A percentile compares a stretch with the other conserved stretches of the same genome.
These are phyloP conservation scores for Oithona nana DNA, from an alignment of 2,888 invertebrate genomes.

Conservation along the genomic window DNA sequence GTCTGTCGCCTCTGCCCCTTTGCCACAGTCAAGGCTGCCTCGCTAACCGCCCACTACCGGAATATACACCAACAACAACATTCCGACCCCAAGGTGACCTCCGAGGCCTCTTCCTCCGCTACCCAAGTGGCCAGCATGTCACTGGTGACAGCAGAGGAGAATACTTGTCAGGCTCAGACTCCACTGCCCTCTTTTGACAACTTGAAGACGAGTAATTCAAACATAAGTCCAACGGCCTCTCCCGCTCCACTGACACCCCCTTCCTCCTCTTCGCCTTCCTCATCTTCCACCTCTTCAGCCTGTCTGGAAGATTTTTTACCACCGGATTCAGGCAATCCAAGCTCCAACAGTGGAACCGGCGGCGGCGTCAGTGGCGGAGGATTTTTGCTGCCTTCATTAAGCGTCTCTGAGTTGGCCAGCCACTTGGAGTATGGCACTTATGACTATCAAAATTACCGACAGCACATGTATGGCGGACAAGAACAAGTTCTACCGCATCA, in stretches of 20 bases:
- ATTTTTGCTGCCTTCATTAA: background rate
- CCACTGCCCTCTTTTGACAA: background rate
- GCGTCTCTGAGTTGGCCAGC: background rate
- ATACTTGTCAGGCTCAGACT: background rate
- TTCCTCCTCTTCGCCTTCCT: background rate
- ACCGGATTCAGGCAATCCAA: background rate
- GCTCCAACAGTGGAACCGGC: background rate
- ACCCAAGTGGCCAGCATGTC: background rate
- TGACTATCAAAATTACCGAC: background rate
- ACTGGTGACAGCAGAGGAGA: background rate
- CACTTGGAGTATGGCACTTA: background rate
- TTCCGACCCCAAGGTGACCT: background rate
- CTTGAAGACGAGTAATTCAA: background rate
- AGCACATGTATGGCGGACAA: background rate
- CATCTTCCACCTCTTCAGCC: background rate
- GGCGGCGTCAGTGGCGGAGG: background rate
- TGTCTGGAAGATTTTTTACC: background rate
- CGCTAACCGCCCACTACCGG: background rate
- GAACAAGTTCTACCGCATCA: background rate
- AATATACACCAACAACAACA: background rate
- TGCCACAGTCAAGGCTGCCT: slow-evolving; percentile 5
- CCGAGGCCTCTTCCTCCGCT: background rate
- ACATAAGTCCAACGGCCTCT: background rate
- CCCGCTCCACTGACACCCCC: background rate
- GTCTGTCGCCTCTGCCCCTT: background rate